Evolutionary conservation across 2,888 invertebrate genomes (phyloP), one percentile per base, ranked within the genome.

Genomic region (Sceliomorpha sp.): DNA sequence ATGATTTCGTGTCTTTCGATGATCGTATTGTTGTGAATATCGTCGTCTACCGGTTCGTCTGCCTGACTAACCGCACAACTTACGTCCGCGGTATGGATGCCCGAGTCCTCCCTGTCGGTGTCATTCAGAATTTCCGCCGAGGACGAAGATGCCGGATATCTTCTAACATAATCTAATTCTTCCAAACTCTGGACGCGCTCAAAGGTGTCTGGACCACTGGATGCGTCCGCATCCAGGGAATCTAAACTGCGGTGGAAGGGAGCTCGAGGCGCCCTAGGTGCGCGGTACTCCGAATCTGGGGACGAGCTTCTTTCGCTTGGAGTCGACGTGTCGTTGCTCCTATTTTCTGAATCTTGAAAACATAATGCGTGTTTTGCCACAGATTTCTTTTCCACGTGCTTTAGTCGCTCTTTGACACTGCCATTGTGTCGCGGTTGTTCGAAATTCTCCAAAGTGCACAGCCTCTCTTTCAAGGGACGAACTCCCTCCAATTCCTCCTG

Each of bases 1-100:
- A 69, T 56, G 3, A 74, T 63, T 45, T 78, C 77, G 14, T 76
- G 78, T 17, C 79, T 71, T 58, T 81, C 78, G 32, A 81, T 60
- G 14, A 76, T 64, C 9, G 79, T 62, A 42, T 77, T 73, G 42
- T 80, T 79, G 6, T 78, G 74, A 32, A 78, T 63, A 1, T 87
- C 87, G 40, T 88, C 87, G 53, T 93, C 93, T 48, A 92, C 91
- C 12, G 92, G 92, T 76, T 94, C 94, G 84, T 94, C 94, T 40
- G 93, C 93, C 78, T 94, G 94, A 78, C 91, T 92, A 13, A 92
- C 92, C 20, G 92, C 93, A 77, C 93, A 94, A 12, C 94, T 94
- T 53, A 94, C 95, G 82, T 94, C 93, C 1, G 94, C 94, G 2
- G 94, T 93, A 76, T 95, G 95, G 69, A 94, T 93, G 1, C 94